Conservation (phyloP, 2,113 vertebrate genomes). For the Sylvia atricapilla region DNA sequence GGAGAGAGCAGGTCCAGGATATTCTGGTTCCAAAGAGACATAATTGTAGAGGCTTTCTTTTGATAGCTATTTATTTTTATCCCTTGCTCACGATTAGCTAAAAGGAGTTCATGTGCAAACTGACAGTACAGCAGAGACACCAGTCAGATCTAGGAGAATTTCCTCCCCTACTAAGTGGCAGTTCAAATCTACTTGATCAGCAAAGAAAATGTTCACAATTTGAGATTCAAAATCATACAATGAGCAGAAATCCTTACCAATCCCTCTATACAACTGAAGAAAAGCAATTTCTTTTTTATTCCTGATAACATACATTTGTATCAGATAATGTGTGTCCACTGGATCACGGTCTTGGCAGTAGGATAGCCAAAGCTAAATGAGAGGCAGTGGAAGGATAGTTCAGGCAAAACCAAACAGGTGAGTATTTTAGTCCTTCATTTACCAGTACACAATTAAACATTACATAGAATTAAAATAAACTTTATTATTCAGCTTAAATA, state of each 20-base stretch:
- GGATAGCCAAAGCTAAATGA: background rate
- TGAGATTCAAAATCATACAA: background rate
- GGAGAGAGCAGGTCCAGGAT: background rate
- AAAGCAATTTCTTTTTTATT: background rate
- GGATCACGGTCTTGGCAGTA: background rate
- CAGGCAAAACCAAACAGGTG: background rate
- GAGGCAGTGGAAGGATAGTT: background rate
- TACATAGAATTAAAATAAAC: background rate
- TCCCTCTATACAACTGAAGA: background rate
- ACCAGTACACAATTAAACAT: background rate
- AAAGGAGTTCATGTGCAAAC: background rate
- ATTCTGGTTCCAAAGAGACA: background rate
- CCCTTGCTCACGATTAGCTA: background rate
- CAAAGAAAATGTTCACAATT: background rate
- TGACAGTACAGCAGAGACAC: background rate
- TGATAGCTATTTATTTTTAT: slow-evolving; percentile 23
- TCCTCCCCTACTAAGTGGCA: background rate
- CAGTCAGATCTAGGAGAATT: background rate
- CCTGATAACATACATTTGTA: background rate
- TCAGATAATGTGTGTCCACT: background rate
- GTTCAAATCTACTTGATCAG: background rate
- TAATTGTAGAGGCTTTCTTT: background rate
- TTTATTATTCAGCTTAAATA: background rate
- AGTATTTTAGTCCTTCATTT: background rate
- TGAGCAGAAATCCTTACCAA: background rate